Evolutionary conservation across 2,113 vertebrate genomes (phyloP).

Genomic region (Tragelaphus scriptus): DNA sequence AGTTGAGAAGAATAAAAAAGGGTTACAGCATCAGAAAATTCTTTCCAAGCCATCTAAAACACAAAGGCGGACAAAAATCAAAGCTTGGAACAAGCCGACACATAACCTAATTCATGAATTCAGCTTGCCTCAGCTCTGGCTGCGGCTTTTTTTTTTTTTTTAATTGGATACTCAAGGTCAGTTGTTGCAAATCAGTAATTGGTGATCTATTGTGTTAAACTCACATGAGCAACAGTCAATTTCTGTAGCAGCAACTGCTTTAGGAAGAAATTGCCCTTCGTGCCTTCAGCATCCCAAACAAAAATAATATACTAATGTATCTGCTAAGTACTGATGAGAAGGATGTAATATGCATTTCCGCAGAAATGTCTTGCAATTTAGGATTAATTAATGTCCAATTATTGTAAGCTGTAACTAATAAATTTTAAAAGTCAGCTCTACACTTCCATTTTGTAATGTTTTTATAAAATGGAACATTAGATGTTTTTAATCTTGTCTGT

Average conservation of each 20-base stretch:
- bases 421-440: slow-evolving; percentile 69
- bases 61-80: slow-evolving; percentile 41
- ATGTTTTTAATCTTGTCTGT: slow-evolving; percentile 76
- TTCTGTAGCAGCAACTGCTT: slow-evolving; percentile 37
- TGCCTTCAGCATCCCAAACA: not conserved
- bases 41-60: not conserved
- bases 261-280: slow-evolving; percentile 13
- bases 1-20: slow-evolving; percentile 37
- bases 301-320: slow-evolving; percentile 63
- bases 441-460: slow-evolving; percentile 71
- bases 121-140: not conserved
- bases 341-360: slow-evolving; percentile 57
- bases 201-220: slow-evolving; percentile 44
- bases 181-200: slow-evolving; percentile 41
- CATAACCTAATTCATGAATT: slow-evolving; percentile 11
- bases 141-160: slow-evolving; percentile 7
- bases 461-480: slow-evolving; percentile 77
- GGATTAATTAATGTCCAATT: slow-evolving; percentile 72
- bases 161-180: slow-evolving; percentile 47
- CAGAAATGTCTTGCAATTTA: slow-evolving; percentile 68
- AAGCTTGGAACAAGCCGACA: not conserved
- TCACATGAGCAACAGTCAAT: slow-evolving; percentile 6
- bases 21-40: slow-evolving; percentile 46
- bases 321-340: slow-evolving; percentile 38
- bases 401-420: slow-evolving; percentile 69